Evolutionary conservation across 2,888 invertebrate genomes (phyloP).

Genomic region (Torymus aiolomorphi): DNA sequence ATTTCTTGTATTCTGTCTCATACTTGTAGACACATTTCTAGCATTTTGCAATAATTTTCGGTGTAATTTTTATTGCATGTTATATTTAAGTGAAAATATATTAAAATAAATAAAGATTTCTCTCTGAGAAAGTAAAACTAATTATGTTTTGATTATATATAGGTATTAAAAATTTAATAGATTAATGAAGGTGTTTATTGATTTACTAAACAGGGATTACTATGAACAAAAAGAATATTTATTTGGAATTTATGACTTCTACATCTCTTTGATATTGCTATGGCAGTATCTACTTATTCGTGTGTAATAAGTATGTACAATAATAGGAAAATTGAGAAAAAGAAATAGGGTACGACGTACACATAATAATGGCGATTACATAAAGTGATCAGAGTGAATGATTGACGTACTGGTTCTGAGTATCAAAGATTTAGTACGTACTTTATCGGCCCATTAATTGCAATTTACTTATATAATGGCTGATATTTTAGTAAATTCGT

Average conservation of each 20-base stretch:
- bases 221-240: not conserved
- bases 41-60: too few relatives aligned
- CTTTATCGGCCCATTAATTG: constrained; percentile 16
- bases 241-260: not conserved
- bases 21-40: too few relatives aligned
- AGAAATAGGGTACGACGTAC: constrained; percentile 1
- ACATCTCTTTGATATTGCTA: not conserved
- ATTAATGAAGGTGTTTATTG: too few relatives aligned
- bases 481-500: too few relatives aligned
- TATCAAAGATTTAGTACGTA: constrained; percentile 12
- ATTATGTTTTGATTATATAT: too few relatives aligned
- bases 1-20: too few relatives aligned
- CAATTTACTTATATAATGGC: constrained; percentile 22
- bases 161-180: too few relatives aligned
- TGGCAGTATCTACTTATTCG: not conserved
- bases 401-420: constrained; percentile 20
- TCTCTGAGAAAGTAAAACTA: too few relatives aligned
- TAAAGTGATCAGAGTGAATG: constrained; percentile 36
- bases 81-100: too few relatives aligned
- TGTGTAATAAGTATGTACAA: not conserved
- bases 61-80: too few relatives aligned
- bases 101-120: too few relatives aligned
- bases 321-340: constrained; percentile 16
- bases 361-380: constrained; percentile 22
- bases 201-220: too few relatives aligned